Evolutionary conservation across 2,797 vertebrate genomes (phyloP), one percentile per base, ranked within the genome.

Genomic region (Paratrypauchen microcephalus): DNA sequence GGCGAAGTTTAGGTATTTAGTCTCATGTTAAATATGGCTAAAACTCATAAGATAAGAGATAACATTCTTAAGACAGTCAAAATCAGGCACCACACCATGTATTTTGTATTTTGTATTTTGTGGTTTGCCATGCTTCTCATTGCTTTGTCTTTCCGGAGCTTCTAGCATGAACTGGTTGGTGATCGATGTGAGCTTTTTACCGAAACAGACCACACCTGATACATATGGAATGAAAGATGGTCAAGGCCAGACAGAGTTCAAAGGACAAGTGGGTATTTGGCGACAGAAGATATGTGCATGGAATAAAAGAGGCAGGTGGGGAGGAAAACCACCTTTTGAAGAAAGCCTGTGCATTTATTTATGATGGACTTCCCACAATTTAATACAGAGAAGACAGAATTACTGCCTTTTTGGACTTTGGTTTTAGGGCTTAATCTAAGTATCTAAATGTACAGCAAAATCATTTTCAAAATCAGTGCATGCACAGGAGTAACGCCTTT

Each of bases 111-210:
- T 59, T 28, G 4, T n/a, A n/a, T n/a, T 28, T 2, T 26, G 56
- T 19, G 18, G 2, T 59, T 59, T 28, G 4, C 26, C 1, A 23
- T 12, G 19, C 21, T 23, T 57, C 1, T 1, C 15, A 1, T 16
- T 18, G 24, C 19, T 2, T 57, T 0, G 24, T 57, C 15, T 18
- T 28, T 57, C 24, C 26, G 18, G 15, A 15, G 55, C 23, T 57
- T 13, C 24, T 15, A 15, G 16, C 26, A 19, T 30, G 26, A 30
- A 59, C 5, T 41, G 9, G 6, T 16, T 32, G 58, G 30, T 60
- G 28, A 60, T 8, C n/a, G 58, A 39, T 60, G 58, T 59, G 57
- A 59, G 57, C 57, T 59, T 36, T 59, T 59, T 36, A n/a, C 57
- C 16, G 32, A 60, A 16, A 2, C 6, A 12, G 58, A 60, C 30